Evolutionary conservation across 2,797 vertebrate species (phyloP), one percentile per base, ranked within the genome.

Genomic region (Mionectes olivaceus): DNA sequence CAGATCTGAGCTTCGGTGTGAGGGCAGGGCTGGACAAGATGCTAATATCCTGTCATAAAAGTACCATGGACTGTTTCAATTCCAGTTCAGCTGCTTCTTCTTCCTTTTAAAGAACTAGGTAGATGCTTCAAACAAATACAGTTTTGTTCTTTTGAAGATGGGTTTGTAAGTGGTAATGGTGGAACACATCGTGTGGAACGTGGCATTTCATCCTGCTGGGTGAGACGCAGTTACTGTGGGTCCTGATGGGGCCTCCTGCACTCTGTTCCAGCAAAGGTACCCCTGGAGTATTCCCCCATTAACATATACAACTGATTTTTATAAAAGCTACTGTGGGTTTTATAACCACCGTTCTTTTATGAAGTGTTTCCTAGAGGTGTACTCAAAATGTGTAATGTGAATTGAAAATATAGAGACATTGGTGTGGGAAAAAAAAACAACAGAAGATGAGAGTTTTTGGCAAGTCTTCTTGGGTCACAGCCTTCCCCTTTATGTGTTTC

Each of bases 401-500:
- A 39, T 49, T 71, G 43, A 27, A 88, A 59, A 37, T 57, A 30
- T 1, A 15, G 22, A 21, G 64, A 24, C 10, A 7, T 35, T 52
- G 30, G 4, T 39, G 39, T 39, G 39, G 15, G 4, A 0, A 2
- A 11, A 13, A 14, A 24, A 63, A 22, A 5, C 2, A 21, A 33
- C 3, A 28, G 57, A 63, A 63, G 30, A 44, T 39, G 39, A 39
- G 39, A 39, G 39, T 13, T 39, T 39, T 39, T 39, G 39, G 39
- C 39, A 39, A 33, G 14, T 4, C 37, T 56, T 73, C 5, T 78
- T 67, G 24, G 32, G 15, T 65, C 35, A 55, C 3, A 11, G 1
- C 37, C 33, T 65, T 78, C 15, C 14, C 14, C 41, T 81, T 71
- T 57, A 19, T 76, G 73, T 84, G 18, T 27, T 76, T 85, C 33